Conservation (phyloP, 2,113 vertebrate genomes). For the Agapornis roseicollis region DNA sequence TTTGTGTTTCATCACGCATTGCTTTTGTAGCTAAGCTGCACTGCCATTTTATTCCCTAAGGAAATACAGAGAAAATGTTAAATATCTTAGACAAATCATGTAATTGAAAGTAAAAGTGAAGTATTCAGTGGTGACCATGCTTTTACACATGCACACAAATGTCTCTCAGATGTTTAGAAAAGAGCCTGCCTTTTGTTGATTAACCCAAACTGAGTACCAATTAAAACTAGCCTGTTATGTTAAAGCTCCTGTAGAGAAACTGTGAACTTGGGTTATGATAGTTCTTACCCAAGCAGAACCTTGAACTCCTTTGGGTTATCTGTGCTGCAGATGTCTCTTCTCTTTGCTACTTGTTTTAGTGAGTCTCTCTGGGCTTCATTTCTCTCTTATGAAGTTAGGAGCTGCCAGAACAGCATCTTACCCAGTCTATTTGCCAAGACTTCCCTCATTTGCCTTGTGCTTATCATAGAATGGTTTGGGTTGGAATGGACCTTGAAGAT, state of each 20-base stretch:
- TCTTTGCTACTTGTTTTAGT: slow-evolving; percentile 31
- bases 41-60: background rate
- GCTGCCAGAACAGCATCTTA: background rate
- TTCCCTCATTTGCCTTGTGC: background rate
- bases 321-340: slow-evolving; percentile 37
- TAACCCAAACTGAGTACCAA: background rate
- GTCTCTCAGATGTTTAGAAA: background rate
- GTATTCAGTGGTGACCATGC: background rate
- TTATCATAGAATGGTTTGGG: background rate
- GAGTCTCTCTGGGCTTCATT: slow-evolving; percentile 51
- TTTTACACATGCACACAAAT: background rate
- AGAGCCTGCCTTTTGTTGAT: background rate
- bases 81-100: background rate
- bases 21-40: background rate
- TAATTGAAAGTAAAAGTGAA: background rate
- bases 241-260: background rate
- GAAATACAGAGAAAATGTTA: background rate
- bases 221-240: background rate
- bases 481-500: background rate
- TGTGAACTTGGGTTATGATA: slow-evolving; percentile 12
- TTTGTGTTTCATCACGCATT: background rate
- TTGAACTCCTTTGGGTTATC: slow-evolving; percentile 28
- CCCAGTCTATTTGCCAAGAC: background rate
- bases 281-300: slow-evolving; percentile 10
- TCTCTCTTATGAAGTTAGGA: background rate